Conservation (phyloP, 2,797 vertebrate genomes). For the Prionace glauca region DNA sequence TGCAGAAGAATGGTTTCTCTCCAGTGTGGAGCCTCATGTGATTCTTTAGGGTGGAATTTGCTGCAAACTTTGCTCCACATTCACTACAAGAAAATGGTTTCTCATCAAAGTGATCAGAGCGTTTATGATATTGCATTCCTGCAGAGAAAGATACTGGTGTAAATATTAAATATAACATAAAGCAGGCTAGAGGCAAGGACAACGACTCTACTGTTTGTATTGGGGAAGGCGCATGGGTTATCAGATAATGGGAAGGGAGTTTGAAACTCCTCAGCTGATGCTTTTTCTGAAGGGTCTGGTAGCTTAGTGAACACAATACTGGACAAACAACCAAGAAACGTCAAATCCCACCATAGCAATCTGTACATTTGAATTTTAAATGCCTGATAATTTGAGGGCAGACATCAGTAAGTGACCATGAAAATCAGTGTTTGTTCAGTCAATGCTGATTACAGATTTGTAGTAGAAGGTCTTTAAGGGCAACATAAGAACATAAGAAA, state of each 20-base stretch:
- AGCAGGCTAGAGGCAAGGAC: background rate
- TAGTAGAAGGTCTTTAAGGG: background rate
- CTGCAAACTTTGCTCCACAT: slow-evolving; percentile 73
- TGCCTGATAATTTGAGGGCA: background rate
- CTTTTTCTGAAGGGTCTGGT: background rate
- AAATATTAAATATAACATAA: background rate
- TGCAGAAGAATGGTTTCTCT: slow-evolving; percentile 76
- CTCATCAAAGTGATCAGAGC: slow-evolving; percentile 79
- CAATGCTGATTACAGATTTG: background rate
- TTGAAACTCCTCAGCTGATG: background rate
- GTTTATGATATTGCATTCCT: slow-evolving; percentile 84
- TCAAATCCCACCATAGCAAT: background rate
- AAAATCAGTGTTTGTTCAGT: background rate
- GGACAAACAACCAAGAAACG: background rate
- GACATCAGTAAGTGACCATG: background rate
- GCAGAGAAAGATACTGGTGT: background rate
- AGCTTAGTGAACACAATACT: background rate
- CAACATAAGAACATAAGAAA: too few species aligned
- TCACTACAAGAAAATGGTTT: slow-evolving; percentile 76
- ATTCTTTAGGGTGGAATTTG: slow-evolving; percentile 83
- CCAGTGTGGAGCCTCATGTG: slow-evolving; percentile 77
- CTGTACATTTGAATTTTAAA: background rate
- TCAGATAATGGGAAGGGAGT: background rate
- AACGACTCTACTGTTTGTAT: background rate
- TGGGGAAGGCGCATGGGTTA: background rate